Evolutionary conservation across 1,140 invertebrate species (phyloP).

Genomic region (Calliopsis andreniformis): DNA sequence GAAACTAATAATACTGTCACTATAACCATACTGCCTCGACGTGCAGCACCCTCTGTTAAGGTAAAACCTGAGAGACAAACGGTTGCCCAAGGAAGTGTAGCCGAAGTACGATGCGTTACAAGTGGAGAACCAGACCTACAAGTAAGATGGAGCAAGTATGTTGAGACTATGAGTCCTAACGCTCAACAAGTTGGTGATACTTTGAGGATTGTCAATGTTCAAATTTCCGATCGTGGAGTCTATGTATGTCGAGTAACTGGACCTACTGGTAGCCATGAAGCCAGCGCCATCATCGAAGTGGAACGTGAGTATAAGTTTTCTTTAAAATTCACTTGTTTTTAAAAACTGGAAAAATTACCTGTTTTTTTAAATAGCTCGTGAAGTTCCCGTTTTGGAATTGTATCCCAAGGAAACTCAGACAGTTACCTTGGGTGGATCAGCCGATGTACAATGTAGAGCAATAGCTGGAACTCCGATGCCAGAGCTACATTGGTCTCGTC

Average conservation of each 20-base stretch:
- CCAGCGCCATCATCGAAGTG: conserved; percentile 90
- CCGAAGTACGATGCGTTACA: conserved; percentile 88
- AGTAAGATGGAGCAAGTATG: conserved; percentile 91
- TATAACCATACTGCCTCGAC: conserved; percentile 66
- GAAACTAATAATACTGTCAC: conserved; percentile 68
- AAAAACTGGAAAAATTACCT: not conserved
- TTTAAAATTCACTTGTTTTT: not conserved
- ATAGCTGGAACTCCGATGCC: conserved; percentile 90
- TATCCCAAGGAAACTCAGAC: conserved; percentile 86
- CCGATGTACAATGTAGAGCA: conserved; percentile 89
- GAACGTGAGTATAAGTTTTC: conserved; percentile 92
- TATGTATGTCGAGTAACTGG: conserved; percentile 89
- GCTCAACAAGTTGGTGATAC: conserved; percentile 86
- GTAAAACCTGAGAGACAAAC: conserved; percentile 86
- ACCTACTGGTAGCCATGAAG: conserved; percentile 82
- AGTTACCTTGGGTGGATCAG: conserved; percentile 85
- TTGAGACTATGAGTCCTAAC: conserved; percentile 84
- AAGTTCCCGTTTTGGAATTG: conserved; percentile 89
- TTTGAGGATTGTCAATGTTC: conserved; percentile 87
- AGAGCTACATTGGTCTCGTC: conserved; percentile 88
- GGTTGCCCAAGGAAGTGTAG: conserved; percentile 90
- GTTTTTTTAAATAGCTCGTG: conserved; percentile 84
- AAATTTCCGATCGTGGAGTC: conserved; percentile 88
- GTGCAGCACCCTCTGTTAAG: conserved; percentile 82
- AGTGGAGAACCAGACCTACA: conserved; percentile 86